phyloP scores from a whole-genome alignment of 2,797 vertebrate species.

The Mormyrus proboscirostris region DNA sequence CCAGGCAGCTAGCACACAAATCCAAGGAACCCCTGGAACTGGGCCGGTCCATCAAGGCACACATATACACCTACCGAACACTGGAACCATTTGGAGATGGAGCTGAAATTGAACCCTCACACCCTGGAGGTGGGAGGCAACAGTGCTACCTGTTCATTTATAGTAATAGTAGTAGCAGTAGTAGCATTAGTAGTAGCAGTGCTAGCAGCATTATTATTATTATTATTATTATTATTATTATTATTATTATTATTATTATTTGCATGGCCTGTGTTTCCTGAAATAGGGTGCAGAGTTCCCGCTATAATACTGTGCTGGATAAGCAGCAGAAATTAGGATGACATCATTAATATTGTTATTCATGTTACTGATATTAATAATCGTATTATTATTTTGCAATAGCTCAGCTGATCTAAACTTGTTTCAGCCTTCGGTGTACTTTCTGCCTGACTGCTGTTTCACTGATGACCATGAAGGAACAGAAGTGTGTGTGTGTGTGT shows the following conservation, averaged over 20 bases:
- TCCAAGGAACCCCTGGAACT: too few relatives aligned
- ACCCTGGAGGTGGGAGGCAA: neutral
- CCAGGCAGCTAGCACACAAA: neutral
- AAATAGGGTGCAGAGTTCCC: neutral
- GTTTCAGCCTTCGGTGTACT: neutral
- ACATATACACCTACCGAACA: neutral
- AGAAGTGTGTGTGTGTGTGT: neutral
- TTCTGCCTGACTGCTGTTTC: neutral
- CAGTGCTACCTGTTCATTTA: neutral
- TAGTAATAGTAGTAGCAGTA: neutral
- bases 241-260: neutral
- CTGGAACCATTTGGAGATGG: neutral
- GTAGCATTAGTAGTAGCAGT: neutral
- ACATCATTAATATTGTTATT: neutral
- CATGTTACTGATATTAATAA: neutral
- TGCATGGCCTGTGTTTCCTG: neutral
- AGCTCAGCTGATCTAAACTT: neutral
- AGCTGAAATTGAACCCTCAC: neutral
- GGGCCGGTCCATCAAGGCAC: neutral
- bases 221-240: neutral
- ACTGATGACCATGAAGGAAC: neutral
- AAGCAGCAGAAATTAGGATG: neutral
- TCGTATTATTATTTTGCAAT: neutral
- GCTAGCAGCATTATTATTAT: neutral
- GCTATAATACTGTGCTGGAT: neutral